Evolutionary conservation across 1,140 invertebrate species (phyloP).

Genomic region (Brachionus rubens): DNA sequence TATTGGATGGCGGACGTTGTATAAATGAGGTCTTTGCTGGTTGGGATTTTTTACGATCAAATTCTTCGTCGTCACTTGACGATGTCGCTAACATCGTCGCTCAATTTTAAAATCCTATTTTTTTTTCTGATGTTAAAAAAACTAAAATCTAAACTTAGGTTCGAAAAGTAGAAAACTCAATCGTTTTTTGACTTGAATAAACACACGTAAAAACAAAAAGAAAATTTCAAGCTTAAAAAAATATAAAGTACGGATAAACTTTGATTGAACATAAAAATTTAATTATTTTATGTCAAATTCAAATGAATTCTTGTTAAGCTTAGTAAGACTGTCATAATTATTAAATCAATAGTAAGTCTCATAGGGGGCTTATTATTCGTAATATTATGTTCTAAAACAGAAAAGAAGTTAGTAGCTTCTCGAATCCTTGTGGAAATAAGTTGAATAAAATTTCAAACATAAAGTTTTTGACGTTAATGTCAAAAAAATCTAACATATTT

Average conservation of each 20-base stretch:
- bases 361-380: too few species aligned
- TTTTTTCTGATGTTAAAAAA: background rate
- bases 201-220: background rate
- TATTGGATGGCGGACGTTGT: background rate
- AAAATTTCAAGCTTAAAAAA: background rate
- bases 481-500: too few species aligned
- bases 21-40: constrained; percentile 13
- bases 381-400: too few species aligned
- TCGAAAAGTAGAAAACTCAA: background rate
- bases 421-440: too few species aligned
- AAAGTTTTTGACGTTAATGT: too few species aligned
- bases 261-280: background rate
- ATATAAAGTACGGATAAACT: background rate
- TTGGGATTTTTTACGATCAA: constrained; percentile 5
- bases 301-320: too few species aligned
- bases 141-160: background rate
- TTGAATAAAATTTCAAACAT: too few species aligned
- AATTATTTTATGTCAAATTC: too few species aligned
- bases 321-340: too few species aligned
- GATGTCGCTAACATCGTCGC: constrained; percentile 41
- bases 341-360: too few species aligned
- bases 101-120: background rate
- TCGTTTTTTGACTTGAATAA: background rate
- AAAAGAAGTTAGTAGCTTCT: too few species aligned
- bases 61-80: constrained; percentile 42